phyloP scores from a whole-genome alignment of 2,888 invertebrate species.

The Clivina fossor region DNA sequence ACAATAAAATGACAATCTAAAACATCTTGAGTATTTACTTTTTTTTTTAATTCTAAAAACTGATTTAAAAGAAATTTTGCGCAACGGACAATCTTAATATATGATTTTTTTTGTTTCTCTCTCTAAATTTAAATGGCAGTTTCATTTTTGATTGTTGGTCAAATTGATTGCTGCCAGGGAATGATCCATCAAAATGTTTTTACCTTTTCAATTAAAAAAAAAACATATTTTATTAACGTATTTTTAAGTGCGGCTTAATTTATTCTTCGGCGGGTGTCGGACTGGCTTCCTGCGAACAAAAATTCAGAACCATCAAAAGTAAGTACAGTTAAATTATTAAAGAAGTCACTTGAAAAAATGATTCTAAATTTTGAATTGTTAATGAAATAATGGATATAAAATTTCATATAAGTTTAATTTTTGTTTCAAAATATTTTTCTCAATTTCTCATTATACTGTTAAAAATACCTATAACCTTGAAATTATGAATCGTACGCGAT shows the following conservation, averaged over 20 bases:
- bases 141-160: slow-evolving; percentile 48
- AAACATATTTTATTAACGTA: slow-evolving; percentile 43
- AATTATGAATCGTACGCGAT: too few relatives aligned
- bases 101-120: slow-evolving; percentile 39
- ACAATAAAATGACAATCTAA: slow-evolving; percentile 50
- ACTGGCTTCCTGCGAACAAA: slow-evolving; percentile 45
- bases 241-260: slow-evolving; percentile 37
- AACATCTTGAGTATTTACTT: slow-evolving; percentile 44
- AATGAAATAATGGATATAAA: too few relatives aligned
- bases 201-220: slow-evolving; percentile 47
- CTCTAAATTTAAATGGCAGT: slow-evolving; percentile 50
- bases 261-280: slow-evolving; percentile 48
- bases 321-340: too few relatives aligned
- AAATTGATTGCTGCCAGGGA: slow-evolving; percentile 50
- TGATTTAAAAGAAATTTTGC: slow-evolving; percentile 29
- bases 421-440: too few relatives aligned
- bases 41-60: slow-evolving; percentile 9
- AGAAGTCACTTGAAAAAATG: too few relatives aligned
- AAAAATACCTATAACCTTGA: too few relatives aligned
- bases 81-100: slow-evolving; percentile 32
- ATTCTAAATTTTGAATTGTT: too few relatives aligned
- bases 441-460: too few relatives aligned
- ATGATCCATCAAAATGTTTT: slow-evolving; percentile 48
- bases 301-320: slow-evolving; percentile 6
- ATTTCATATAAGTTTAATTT: too few relatives aligned